A percentile compares a stretch with the other conserved stretches of the same genome.
Conservation (phyloP, 2,888 invertebrate species). For the Cataglyphis livida region DNA sequence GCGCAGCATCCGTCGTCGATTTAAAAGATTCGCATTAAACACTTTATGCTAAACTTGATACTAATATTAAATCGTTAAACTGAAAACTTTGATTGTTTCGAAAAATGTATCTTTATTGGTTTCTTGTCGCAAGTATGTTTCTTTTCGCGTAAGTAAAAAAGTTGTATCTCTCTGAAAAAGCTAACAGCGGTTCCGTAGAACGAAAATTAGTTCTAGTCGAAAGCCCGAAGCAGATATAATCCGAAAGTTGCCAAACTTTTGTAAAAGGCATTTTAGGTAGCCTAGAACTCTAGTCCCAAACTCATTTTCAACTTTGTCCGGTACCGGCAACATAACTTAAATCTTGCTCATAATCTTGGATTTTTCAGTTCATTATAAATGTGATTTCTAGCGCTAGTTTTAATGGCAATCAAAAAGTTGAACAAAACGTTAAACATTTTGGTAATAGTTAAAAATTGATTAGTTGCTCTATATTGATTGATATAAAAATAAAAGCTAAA, state of each 20-base stretch:
- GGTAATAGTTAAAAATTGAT: background rate
- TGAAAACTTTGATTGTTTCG: background rate
- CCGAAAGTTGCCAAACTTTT: constrained; percentile 53
- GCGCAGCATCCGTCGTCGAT: background rate
- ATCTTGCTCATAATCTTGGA: constrained; percentile 37
- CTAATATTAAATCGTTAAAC: constrained; percentile 1
- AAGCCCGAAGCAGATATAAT: constrained; percentile 54
- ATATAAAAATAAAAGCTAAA: background rate
- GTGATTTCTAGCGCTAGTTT: constrained; percentile 33
- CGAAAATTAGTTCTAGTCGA: constrained; percentile 51
- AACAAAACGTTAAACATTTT: background rate
- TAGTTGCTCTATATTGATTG: background rate
- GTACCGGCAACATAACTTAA: constrained; percentile 50
- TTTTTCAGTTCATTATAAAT: constrained; percentile 41
- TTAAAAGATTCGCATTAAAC: background rate
- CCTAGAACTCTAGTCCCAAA: constrained; percentile 53
- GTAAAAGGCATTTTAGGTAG: constrained; percentile 51
- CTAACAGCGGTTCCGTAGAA: constrained; percentile 43
- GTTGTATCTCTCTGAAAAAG: constrained; percentile 45
- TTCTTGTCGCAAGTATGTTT: constrained; percentile 2
- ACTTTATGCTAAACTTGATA: background rate
- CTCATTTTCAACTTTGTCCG: constrained; percentile 52
- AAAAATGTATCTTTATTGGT: background rate
- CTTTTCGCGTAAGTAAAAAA: constrained; percentile 43
- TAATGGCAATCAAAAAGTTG: constrained; percentile 16